A percentile compares a stretch with the other conserved stretches of the same genome.
Evolutionary conservation across 1,140 invertebrate species (phyloP).

Genomic region (Apis florea): DNA sequence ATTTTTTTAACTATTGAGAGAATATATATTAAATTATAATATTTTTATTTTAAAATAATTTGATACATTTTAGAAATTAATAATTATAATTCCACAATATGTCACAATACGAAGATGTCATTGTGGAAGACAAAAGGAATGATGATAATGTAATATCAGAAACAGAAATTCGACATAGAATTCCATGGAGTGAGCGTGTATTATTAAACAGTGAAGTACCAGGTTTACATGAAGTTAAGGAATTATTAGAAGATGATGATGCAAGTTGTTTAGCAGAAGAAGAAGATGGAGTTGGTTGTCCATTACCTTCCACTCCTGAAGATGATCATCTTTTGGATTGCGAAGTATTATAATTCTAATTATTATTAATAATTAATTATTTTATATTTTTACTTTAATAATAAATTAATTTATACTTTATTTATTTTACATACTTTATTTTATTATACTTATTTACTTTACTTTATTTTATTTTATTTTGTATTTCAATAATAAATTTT

Average conservation of each 20-base stretch:
- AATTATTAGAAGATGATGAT: slow-evolving; percentile 82
- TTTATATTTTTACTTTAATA: too few relatives aligned
- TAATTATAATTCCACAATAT: slow-evolving; percentile 48
- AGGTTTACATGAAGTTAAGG: slow-evolving; percentile 77
- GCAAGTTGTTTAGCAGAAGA: slow-evolving; percentile 85
- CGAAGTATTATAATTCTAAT: slow-evolving; percentile 79
- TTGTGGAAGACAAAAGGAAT: slow-evolving; percentile 65
- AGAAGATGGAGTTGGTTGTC: slow-evolving; percentile 90
- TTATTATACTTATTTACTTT: too few relatives aligned
- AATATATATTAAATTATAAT: not conserved
- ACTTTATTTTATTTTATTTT: too few relatives aligned
- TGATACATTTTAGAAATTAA: slow-evolving; percentile 4
- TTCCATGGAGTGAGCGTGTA: slow-evolving; percentile 76
- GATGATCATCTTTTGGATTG: slow-evolving; percentile 90
- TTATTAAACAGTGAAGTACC: slow-evolving; percentile 75
- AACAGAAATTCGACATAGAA: slow-evolving; percentile 72
- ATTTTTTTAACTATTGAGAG: not conserved
- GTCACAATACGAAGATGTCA: slow-evolving; percentile 67
- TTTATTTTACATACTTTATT: too few relatives aligned
- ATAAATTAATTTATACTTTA: too few relatives aligned
- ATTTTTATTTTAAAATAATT: not conserved
- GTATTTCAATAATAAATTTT: too few relatives aligned
- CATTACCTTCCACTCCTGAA: slow-evolving; percentile 92
- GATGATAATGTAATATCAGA: slow-evolving; percentile 43
- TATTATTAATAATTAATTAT: not conserved